Percentiles rank a stretch among this genome's conserved stretches.
These are phyloP conservation scores for Cydia splendana DNA, from an alignment of 1,140 invertebrate species.

Conservation along the genomic window DNA sequence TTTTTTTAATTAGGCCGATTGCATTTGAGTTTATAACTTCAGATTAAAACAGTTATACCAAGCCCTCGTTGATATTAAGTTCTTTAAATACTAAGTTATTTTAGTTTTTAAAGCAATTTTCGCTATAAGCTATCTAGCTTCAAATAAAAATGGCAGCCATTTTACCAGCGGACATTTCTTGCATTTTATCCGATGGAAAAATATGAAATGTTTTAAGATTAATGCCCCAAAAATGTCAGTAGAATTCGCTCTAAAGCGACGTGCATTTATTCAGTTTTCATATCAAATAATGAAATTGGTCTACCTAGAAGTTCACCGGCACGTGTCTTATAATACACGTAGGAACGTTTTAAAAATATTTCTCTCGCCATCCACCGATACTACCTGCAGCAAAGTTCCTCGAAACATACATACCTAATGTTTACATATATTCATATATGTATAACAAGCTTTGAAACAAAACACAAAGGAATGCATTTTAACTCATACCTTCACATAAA, in stretches of 20 bases:
- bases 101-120: background rate
- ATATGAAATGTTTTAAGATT: conserved; percentile 8
- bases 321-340: background rate
- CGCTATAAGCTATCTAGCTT: background rate
- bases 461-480: conserved; percentile 19
- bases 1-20: too few relatives aligned
- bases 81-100: too few relatives aligned
- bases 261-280: background rate
- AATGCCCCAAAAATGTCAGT: background rate
- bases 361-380: background rate
- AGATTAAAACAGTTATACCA: too few relatives aligned
- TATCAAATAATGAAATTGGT: background rate
- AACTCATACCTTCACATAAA: conserved; percentile 23
- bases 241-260: background rate
- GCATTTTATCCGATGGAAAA: background rate
- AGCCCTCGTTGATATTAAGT: too few relatives aligned
- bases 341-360: background rate
- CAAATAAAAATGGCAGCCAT: conserved; percentile 12
- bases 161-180: background rate
- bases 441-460: conserved; percentile 2
- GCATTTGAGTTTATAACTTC: too few relatives aligned
- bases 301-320: background rate
- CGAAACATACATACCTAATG: too few relatives aligned
- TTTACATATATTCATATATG: background rate
- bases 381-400: background rate